Percentiles rank a stretch among this genome's conserved stretches.
phyloP scores from a whole-genome alignment of 2,797 vertebrate species.

The Etheostoma perlongum region DNA sequence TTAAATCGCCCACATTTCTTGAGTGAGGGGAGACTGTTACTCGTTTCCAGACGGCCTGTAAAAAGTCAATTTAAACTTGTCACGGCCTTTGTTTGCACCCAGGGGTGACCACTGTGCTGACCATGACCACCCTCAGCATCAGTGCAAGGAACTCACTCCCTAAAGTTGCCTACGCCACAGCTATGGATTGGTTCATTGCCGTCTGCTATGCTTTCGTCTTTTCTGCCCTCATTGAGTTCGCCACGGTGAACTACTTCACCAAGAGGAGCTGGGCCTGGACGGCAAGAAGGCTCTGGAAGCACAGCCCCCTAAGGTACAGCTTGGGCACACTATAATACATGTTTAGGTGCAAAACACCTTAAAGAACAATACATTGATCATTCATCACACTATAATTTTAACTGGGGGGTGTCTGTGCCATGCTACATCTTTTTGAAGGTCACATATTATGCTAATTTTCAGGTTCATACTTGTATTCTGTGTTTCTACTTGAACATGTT shows the following conservation, averaged over 20 bases:
- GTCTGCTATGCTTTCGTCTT: constrained; percentile 99
- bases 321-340: not conserved
- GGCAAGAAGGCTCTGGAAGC: constrained; percentile 96
- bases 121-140: constrained; percentile 98
- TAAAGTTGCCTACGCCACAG: constrained; percentile 97
- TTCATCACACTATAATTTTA: not conserved
- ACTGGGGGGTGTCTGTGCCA: too few relatives aligned
- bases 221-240: constrained; percentile 97
- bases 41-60: constrained; percentile 10
- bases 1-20: constrained; percentile 40
- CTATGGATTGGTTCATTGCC: constrained; percentile 99
- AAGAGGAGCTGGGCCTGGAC: constrained; percentile 99
- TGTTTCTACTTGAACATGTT: too few relatives aligned
- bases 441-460: too few relatives aligned
- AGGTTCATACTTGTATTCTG: too few relatives aligned
- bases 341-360: not conserved
- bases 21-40: constrained; percentile 1
- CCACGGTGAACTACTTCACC: constrained; percentile 98
- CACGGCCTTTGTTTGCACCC: constrained; percentile 28
- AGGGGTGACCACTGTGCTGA: constrained; percentile 98
- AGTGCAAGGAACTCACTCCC: constrained; percentile 97
- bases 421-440: too few relatives aligned
- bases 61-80: constrained; percentile 42
- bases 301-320: constrained; percentile 79
- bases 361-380: too few relatives aligned